Evolutionary conservation across 2,797 vertebrate genomes (phyloP).

Genomic region (Gambelia wislizenii): DNA sequence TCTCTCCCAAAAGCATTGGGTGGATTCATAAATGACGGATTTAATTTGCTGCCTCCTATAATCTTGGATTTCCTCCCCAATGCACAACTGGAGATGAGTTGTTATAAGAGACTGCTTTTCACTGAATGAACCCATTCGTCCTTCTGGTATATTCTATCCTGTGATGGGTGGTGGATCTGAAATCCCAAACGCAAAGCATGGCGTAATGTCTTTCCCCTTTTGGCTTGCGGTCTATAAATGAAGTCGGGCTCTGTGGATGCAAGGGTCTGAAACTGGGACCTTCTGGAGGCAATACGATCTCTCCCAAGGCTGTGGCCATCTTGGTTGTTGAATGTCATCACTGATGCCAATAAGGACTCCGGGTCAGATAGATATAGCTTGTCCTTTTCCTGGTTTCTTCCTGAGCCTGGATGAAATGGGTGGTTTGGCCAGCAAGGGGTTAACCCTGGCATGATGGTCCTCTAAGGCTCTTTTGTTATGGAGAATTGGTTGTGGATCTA

Average conservation of each 20-base stretch:
- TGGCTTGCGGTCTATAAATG: too few relatives aligned
- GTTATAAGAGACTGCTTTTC: too few relatives aligned
- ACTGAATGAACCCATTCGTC: accelerated
- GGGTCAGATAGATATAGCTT: neutral
- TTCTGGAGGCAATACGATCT: neutral
- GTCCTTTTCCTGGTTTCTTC: too few relatives aligned
- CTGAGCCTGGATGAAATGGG: neutral
- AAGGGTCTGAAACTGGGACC: neutral
- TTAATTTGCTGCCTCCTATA: neutral
- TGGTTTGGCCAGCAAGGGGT: neutral
- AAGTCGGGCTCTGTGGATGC: neutral
- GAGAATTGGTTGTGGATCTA: neutral
- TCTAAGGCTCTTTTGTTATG: neutral
- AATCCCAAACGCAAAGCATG: neutral
- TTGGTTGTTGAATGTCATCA: neutral
- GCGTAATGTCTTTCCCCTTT: too few relatives aligned
- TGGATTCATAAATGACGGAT: neutral
- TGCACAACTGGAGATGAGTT: neutral
- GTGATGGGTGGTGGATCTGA: neutral
- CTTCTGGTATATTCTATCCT: neutral
- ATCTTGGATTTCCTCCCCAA: neutral
- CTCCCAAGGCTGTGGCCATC: neutral
- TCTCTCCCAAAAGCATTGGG: neutral
- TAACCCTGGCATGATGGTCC: neutral
- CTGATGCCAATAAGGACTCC: neutral